Percentiles rank a stretch among this genome's conserved stretches.
phyloP scores from a whole-genome alignment of 2,888 invertebrate genomes.

The Pecten maximus region DNA sequence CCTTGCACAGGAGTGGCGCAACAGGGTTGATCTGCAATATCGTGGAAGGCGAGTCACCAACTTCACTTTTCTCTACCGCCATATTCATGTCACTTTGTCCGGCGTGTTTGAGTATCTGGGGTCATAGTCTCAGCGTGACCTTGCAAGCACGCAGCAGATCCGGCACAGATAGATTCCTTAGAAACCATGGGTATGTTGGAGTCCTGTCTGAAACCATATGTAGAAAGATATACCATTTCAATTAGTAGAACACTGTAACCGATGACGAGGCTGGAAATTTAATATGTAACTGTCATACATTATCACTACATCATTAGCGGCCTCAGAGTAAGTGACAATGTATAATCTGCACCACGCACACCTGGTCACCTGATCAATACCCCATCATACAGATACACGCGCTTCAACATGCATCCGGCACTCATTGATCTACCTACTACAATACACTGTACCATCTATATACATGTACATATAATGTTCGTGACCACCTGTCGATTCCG shows the following conservation, averaged over 20 bases:
- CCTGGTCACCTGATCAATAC: neutral
- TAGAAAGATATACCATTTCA: neutral
- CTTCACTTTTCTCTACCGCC: neutral
- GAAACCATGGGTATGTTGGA: neutral
- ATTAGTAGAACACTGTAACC: neutral
- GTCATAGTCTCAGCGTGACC: neutral
- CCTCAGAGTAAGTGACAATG: neutral
- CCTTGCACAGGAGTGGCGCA: neutral
- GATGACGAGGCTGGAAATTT: neutral
- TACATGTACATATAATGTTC: neutral
- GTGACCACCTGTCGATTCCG: neutral
- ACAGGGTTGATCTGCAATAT: neutral
- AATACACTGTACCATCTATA: neutral
- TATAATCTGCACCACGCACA: neutral
- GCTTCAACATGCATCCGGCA: neutral
- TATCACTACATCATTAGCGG: neutral
- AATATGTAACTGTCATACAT: neutral
- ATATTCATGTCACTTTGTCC: neutral
- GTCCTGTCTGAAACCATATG: neutral
- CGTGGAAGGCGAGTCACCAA: neutral
- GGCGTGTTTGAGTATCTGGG: neutral
- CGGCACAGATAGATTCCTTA: neutral
- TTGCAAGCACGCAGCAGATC: neutral
- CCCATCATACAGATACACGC: neutral
- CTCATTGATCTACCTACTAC: neutral